phyloP scores from a whole-genome alignment of 1,140 invertebrate species.

The Camponotus vicinus region DNA sequence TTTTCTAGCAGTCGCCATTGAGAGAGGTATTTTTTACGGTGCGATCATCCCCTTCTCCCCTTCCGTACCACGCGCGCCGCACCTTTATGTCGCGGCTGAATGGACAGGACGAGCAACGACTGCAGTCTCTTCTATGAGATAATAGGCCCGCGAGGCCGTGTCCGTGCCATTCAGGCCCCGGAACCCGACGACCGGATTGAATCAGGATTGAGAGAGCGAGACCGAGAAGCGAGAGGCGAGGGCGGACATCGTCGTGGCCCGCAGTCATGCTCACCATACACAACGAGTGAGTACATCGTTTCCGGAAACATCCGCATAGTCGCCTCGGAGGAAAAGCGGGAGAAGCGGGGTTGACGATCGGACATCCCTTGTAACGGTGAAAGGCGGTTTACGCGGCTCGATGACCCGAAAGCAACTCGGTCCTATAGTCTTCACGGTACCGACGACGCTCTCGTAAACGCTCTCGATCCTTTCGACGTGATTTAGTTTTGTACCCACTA shows the following conservation, averaged over 20 bases:
- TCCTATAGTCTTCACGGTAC: background rate
- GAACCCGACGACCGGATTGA: conserved; percentile 52
- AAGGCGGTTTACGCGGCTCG: conserved; percentile 8
- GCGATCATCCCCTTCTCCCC: conserved; percentile 45
- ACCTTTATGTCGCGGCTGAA: conserved; percentile 78
- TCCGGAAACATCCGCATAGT: conserved; percentile 25
- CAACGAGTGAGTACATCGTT: conserved; percentile 74
- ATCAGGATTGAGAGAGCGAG: conserved; percentile 70
- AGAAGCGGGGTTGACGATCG: conserved; percentile 1
- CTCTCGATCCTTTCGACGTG: too few relatives aligned
- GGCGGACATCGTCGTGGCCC: conserved; percentile 63
- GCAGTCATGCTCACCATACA: conserved; percentile 77
- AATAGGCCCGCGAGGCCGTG: conserved; percentile 74
- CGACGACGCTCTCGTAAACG: too few relatives aligned
- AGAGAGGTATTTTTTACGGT: conserved; percentile 76
- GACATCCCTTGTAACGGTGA: conserved; percentile 21
- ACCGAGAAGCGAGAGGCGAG: conserved; percentile 68
- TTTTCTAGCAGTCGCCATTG: conserved; percentile 75
- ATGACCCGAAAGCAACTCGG: background rate
- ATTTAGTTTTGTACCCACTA: too few relatives aligned
- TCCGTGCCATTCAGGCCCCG: conserved; percentile 73
- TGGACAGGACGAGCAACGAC: conserved; percentile 73
- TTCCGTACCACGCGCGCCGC: conserved; percentile 15
- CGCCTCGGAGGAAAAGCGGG: background rate
- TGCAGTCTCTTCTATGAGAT: conserved; percentile 77